Evolutionary conservation across 2,888 invertebrate genomes (phyloP).

Genomic region (Luffia ferchaultella): DNA sequence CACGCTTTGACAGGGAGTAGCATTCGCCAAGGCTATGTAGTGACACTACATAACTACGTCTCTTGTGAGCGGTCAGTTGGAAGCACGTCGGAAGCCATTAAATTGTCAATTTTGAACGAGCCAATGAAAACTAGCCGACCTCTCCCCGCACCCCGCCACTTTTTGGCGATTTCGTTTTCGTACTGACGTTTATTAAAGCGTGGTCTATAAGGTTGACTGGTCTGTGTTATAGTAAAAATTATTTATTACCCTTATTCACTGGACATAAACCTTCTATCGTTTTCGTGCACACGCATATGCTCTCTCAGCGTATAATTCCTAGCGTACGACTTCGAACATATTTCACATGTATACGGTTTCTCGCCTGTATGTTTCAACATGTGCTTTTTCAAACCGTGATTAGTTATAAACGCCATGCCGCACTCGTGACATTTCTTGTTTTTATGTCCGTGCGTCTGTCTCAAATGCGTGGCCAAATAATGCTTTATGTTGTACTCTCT

Average conservation of each 20-base stretch:
- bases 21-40: too few relatives aligned
- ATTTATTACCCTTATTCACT: background rate
- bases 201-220: too few relatives aligned
- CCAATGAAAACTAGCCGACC: too few relatives aligned
- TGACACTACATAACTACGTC: too few relatives aligned
- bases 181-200: too few relatives aligned
- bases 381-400: slow-evolving; percentile 52
- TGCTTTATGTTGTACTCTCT: slow-evolving; percentile 47
- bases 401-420: slow-evolving; percentile 53
- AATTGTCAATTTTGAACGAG: too few relatives aligned
- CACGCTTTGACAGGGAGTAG: too few relatives aligned
- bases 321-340: slow-evolving; percentile 39
- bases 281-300: slow-evolving; percentile 31
- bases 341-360: slow-evolving; percentile 38
- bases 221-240: too few relatives aligned
- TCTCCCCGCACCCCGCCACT: too few relatives aligned
- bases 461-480: slow-evolving; percentile 45
- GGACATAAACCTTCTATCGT: background rate
- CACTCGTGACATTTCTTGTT: slow-evolving; percentile 54
- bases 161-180: too few relatives aligned
- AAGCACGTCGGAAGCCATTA: too few relatives aligned
- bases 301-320: slow-evolving; percentile 31
- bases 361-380: slow-evolving; percentile 46
- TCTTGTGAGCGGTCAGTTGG: too few relatives aligned
- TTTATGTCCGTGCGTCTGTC: slow-evolving; percentile 49